These are phyloP conservation scores for Archocentrus centrarchus DNA, from an alignment of 2,113 vertebrate genomes.

Conservation along the genomic window DNA sequence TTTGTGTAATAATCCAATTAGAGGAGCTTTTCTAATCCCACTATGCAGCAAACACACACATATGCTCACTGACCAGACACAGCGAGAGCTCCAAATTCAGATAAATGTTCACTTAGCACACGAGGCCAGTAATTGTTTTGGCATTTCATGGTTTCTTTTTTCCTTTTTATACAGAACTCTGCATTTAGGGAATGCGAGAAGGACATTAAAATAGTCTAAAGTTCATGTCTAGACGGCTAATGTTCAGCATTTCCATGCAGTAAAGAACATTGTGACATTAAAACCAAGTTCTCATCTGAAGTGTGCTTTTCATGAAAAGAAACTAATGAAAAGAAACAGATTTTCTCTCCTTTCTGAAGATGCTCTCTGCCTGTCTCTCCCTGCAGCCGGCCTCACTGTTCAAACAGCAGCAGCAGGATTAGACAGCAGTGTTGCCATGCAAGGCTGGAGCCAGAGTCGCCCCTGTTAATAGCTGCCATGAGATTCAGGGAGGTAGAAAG, in stretches of 20 bases:
- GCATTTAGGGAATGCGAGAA: neutral
- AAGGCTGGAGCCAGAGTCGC: slow-evolving; percentile 44
- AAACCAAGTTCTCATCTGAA: neutral
- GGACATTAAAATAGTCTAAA: neutral
- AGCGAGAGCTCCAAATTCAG: neutral
- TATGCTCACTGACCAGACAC: slow-evolving; percentile 24
- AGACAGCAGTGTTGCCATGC: slow-evolving; percentile 56
- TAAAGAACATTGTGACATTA: neutral
- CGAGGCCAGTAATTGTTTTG: slow-evolving; percentile 61
- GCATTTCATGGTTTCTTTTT: slow-evolving; percentile 53
- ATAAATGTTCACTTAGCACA: neutral
- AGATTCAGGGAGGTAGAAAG: slow-evolving; percentile 61
- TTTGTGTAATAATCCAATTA: slow-evolving; percentile 66
- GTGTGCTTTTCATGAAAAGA: neutral
- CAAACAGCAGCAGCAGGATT: slow-evolving; percentile 40
- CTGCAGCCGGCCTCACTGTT: slow-evolving; percentile 25
- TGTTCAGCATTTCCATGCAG: neutral
- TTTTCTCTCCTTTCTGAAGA: neutral
- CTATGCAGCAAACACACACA: slow-evolving; percentile 18
- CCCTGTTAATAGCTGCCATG: slow-evolving; percentile 61
- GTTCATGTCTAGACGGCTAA: neutral
- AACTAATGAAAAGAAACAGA: neutral
- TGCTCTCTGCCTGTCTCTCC: neutral
- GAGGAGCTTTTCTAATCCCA: slow-evolving; percentile 27
- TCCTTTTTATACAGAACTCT: neutral